Conservation (phyloP, 2,888 invertebrate species). For the Gonocerus acuteangulatus region DNA sequence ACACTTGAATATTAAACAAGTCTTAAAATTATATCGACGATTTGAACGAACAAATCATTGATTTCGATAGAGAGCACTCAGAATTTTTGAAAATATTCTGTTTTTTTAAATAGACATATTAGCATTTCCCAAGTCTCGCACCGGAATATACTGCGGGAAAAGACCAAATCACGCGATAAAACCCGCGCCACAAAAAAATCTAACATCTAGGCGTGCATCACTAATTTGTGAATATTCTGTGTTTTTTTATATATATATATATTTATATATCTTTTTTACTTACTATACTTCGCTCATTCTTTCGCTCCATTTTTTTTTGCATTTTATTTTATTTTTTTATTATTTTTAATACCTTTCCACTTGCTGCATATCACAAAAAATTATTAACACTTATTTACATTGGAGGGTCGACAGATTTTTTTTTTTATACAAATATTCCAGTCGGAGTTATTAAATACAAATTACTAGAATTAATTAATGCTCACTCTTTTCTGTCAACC, state of each 20-base stretch:
- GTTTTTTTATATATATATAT: conserved; percentile 16
- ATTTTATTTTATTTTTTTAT: background rate
- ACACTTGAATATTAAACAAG: too few species aligned
- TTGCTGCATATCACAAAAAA: conserved; percentile 22
- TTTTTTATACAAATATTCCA: conserved; percentile 20
- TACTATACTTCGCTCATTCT: conserved; percentile 7
- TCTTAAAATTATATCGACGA: too few species aligned
- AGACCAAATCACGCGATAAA: conserved; percentile 16
- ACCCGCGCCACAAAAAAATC: conserved; percentile 19
- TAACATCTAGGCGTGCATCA: conserved; percentile 24
- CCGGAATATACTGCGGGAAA: background rate
- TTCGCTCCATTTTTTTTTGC: background rate
- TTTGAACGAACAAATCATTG: too few species aligned
- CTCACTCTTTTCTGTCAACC: conserved; percentile 2
- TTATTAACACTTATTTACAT: conserved; percentile 25
- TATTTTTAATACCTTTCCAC: background rate
- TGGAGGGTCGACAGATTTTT: background rate
- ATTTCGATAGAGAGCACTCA: too few species aligned
- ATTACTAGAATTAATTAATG: background rate
- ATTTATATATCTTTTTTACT: conserved; percentile 17
- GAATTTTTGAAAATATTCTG: too few species aligned
- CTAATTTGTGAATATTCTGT: conserved; percentile 26
- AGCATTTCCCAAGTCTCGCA: too few species aligned
- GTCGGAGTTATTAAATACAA: conserved; percentile 16
- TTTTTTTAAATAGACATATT: too few species aligned